These are phyloP conservation scores for Ptychodera flava DNA, from an alignment of 35 echinoderm and acorn worm genomes.

Conservation along the genomic window DNA sequence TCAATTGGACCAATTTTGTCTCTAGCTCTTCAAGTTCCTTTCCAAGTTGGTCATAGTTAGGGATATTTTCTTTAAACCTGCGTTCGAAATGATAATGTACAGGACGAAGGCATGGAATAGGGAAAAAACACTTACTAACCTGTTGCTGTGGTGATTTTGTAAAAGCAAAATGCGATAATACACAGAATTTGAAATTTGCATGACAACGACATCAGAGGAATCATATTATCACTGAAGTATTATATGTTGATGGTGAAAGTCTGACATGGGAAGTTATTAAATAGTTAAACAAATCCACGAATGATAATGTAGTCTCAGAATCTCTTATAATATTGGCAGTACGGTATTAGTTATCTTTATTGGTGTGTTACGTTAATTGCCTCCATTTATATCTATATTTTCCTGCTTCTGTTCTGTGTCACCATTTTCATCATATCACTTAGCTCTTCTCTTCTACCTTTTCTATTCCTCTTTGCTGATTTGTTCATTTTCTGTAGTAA, in stretches of 20 bases:
- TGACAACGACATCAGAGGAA: too few species aligned
- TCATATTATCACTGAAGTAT: neutral
- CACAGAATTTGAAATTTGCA: neutral
- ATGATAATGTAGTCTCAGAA: too few species aligned
- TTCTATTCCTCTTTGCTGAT: neutral
- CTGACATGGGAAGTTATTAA: too few species aligned
- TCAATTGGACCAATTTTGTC: constrained; percentile 19
- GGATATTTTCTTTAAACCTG: constrained; percentile 28
- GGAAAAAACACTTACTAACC: neutral
- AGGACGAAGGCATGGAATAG: too few species aligned
- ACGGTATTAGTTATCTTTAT: too few species aligned
- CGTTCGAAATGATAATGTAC: too few species aligned
- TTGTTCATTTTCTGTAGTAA: neutral
- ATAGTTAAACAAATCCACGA: too few species aligned
- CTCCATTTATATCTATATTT: too few species aligned
- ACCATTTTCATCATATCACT: neutral
- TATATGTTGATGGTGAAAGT: neutral
- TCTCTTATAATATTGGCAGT: too few species aligned
- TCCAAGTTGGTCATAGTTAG: constrained; percentile 24
- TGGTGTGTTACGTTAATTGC: too few species aligned
- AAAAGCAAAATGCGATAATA: neutral
- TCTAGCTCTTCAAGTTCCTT: constrained; percentile 43
- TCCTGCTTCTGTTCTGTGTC: too few species aligned
- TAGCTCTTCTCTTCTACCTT: neutral
- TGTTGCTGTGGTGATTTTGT: neutral